Percentiles rank a stretch among this genome's conserved stretches.
Evolutionary conservation across 2,888 invertebrate genomes (phyloP).

Genomic region (Rhimphoctona megacephalus): DNA sequence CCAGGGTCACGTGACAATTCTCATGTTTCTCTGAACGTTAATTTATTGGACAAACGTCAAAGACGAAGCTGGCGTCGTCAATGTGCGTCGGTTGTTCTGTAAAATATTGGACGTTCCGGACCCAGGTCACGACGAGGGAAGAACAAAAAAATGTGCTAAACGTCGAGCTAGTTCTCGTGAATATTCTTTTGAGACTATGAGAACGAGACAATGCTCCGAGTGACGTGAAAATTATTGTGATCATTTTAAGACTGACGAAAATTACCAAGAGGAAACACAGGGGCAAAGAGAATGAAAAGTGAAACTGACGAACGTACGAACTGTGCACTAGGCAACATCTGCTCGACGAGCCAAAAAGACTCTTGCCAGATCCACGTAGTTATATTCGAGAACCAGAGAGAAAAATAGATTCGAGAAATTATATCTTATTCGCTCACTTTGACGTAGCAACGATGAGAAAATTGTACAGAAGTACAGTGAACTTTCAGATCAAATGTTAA

Average conservation of each 20-base stretch:
- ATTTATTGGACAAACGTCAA: conserved; percentile 55
- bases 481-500: conserved; percentile 16
- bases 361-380: conserved; percentile 66
- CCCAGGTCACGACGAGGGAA: conserved; percentile 52
- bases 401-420: neutral
- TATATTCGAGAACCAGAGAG: neutral
- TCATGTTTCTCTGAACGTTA: neutral
- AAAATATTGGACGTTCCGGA: conserved; percentile 55
- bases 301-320: conserved; percentile 9
- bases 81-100: conserved; percentile 22
- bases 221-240: conserved; percentile 7
- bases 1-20: conserved; percentile 12
- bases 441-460: conserved; percentile 12
- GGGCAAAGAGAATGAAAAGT: neutral
- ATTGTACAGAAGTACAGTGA: conserved; percentile 48
- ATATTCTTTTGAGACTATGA: conserved; percentile 5
- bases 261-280: neutral
- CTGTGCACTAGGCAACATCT: conserved; percentile 10
- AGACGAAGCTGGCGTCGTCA: conserved; percentile 16
- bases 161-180: conserved; percentile 17
- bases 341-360: conserved; percentile 57
- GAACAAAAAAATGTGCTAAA: neutral
- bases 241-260: neutral
- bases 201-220: conserved; percentile 11
- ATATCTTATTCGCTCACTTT: neutral